Evolutionary conservation across 2,797 vertebrate genomes (phyloP).

Genomic region (Semaprochilodus insignis): DNA sequence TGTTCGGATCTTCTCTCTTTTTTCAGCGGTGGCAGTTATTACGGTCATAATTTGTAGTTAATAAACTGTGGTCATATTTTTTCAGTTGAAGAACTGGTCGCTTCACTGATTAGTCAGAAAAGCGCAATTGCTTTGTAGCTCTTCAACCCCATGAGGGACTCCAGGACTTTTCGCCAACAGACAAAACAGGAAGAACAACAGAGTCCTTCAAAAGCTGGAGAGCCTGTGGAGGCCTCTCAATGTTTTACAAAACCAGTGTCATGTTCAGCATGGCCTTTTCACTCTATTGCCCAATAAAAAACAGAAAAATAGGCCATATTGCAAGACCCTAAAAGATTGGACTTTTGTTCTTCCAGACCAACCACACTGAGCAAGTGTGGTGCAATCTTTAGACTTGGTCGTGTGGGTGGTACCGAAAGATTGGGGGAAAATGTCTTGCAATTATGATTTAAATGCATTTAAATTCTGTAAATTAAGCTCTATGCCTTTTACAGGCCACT

Average conservation of each 20-base stretch:
- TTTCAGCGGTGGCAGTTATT: not conserved
- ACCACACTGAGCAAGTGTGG: no score
- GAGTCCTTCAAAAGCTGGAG: conserved; percentile 53
- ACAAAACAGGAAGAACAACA: conserved; percentile 65
- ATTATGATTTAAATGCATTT: no score
- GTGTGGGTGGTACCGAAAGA: no score
- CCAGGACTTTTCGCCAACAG: conserved; percentile 32
- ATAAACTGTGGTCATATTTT: not conserved
- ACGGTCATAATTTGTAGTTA: not conserved
- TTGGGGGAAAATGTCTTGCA: no score
- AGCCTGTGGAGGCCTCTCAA: conserved; percentile 28
- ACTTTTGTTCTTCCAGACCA: not conserved
- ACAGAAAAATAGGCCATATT: not conserved
- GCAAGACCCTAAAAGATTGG: not conserved
- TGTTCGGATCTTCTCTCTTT: not conserved
- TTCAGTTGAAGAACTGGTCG: not conserved
- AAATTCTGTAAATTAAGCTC: no score
- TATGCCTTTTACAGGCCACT: no score
- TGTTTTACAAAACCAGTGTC: conserved; percentile 28
- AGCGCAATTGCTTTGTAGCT: not conserved
- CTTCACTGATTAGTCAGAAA: not conserved
- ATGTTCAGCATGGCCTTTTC: not conserved
- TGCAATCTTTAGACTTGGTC: no score
- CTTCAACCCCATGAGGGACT: conserved; percentile 15
- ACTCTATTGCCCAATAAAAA: conserved; percentile 11